Percentiles rank a stretch among this genome's conserved stretches.
Conservation (phyloP, 2,888 invertebrate species). For the Aporophyla lueneburgensis region DNA sequence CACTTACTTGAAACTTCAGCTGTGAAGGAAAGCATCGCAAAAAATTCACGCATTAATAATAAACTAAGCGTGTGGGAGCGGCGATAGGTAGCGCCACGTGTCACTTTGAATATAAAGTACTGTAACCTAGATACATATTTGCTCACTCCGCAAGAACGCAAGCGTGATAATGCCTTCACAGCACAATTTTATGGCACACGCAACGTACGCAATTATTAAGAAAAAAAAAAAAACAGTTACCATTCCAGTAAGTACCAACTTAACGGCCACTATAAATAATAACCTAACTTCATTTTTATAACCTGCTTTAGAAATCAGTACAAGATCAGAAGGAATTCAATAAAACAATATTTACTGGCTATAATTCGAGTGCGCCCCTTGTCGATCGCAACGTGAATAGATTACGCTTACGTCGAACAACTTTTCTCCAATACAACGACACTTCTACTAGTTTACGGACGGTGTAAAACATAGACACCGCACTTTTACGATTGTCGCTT, state of each 20-base stretch:
- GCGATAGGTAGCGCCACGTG: constrained; percentile 62
- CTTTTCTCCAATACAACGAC: constrained; percentile 79
- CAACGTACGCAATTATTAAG: constrained; percentile 46
- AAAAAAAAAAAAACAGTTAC: constrained; percentile 9
- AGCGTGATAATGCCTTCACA: constrained; percentile 59
- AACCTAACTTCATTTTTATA: constrained; percentile 34
- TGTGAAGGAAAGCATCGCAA: constrained; percentile 50
- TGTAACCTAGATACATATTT: constrained; percentile 65
- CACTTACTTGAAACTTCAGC: constrained; percentile 50
- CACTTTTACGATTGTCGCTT: constrained; percentile 87
- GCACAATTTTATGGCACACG: constrained; percentile 55
- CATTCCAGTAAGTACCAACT: constrained; percentile 21
- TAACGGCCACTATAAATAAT: constrained; percentile 33
- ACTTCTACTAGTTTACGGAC: constrained; percentile 82
- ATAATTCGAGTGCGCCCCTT: constrained; percentile 72
- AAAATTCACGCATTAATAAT: constrained; percentile 66
- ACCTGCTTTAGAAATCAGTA: constrained; percentile 39
- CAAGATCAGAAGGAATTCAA: constrained; percentile 64
- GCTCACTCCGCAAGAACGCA: constrained; percentile 58
- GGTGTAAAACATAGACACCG: constrained; percentile 85
- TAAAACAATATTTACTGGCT: constrained; percentile 72
- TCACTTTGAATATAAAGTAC: constrained; percentile 64
- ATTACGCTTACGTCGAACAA: constrained; percentile 78
- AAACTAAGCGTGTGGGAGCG: constrained; percentile 62
- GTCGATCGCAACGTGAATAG: constrained; percentile 73